Base-by-base conservation (phyloP, 2,113 vertebrate species). In the Xenopus laevis region DNA sequence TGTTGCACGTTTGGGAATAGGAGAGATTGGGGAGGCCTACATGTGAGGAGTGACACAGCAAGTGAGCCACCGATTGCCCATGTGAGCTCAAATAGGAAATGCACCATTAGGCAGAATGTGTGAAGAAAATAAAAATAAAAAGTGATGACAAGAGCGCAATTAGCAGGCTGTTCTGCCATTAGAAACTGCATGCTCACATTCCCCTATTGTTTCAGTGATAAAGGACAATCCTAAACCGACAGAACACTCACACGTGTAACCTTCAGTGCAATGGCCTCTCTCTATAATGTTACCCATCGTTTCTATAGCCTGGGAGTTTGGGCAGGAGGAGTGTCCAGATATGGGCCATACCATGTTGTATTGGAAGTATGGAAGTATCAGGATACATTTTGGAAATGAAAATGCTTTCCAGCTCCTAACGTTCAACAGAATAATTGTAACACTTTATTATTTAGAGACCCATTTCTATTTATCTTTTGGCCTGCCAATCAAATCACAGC, bases 121-220 rank as follows among this genome's bases (percentile, higher is more conserved):
- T 87, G 68, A 82, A 71, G 84, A 85, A 88, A 86, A 84, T 83
- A 86, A 83, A 85, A 88, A 86, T 85, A 86, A 86, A 85, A 85
- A 78, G 82, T 76, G 85, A 82, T 84, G 85, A 87, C 85, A 85
- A 84, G 82, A 55, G 47, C 58, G 79, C 81, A 74, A 83, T 86
- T 84, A 77, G 83, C 82, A 83, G 33, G 6, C 33, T 79, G 80
- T 86, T 83, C 81, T 47, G 75, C 57, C 68, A 59, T 66, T 57
- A 76, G 47, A 57, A 13, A 50, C 67, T 13, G 67, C 50, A 30
- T 50, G 27, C 16, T 21, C 58, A 23, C n/a, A 55, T 68, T 62
- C 50, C 18, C 7, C 57, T 13, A 23, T 61, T 60, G 44, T 74
- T 67, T 50, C 15, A 57, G 12, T 20, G 71, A 33, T 64, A 74